These are phyloP conservation scores for Lathronympha strigana DNA, from an alignment of 2,888 invertebrate species.

Conservation along the genomic window DNA sequence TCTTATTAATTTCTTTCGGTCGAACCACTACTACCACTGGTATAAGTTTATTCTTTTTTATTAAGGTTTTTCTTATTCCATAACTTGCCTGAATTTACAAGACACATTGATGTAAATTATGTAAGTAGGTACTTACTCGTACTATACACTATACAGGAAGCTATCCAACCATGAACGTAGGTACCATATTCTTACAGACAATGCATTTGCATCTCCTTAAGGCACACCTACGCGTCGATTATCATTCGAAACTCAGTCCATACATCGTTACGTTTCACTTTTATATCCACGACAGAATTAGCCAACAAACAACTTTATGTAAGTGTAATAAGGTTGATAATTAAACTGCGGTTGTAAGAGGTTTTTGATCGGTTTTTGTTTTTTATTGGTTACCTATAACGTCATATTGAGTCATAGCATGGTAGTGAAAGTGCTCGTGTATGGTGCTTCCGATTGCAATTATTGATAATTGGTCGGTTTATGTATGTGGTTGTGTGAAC, in stretches of 20 bases:
- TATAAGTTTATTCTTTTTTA: too few species aligned
- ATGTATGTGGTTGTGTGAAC: neutral
- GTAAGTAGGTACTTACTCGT: too few species aligned
- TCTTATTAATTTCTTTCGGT: too few species aligned
- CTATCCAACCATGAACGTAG: neutral
- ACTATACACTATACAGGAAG: constrained; percentile 3
- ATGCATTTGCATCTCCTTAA: constrained; percentile 47
- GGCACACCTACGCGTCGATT: constrained; percentile 61
- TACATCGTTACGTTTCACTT: constrained; percentile 69
- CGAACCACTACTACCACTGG: too few species aligned
- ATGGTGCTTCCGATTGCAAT: constrained; percentile 34
- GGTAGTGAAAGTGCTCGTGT: constrained; percentile 32
- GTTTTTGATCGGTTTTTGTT: constrained; percentile 35
- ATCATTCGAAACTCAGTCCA: constrained; percentile 63
- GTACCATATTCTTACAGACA: constrained; percentile 26
- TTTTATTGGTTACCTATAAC: constrained; percentile 29
- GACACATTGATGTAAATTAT: too few species aligned
- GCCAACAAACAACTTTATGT: constrained; percentile 21
- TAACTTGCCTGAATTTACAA: neutral
- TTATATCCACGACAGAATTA: constrained; percentile 47
- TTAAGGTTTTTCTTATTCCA: too few species aligned
- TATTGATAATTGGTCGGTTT: constrained; percentile 5
- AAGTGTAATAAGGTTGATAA: constrained; percentile 29
- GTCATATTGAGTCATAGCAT: constrained; percentile 35
- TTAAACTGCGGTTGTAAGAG: constrained; percentile 11